These are phyloP conservation scores for Miniopterus natalensis DNA, from an alignment of 2,113 vertebrate genomes.

Conservation along the genomic window DNA sequence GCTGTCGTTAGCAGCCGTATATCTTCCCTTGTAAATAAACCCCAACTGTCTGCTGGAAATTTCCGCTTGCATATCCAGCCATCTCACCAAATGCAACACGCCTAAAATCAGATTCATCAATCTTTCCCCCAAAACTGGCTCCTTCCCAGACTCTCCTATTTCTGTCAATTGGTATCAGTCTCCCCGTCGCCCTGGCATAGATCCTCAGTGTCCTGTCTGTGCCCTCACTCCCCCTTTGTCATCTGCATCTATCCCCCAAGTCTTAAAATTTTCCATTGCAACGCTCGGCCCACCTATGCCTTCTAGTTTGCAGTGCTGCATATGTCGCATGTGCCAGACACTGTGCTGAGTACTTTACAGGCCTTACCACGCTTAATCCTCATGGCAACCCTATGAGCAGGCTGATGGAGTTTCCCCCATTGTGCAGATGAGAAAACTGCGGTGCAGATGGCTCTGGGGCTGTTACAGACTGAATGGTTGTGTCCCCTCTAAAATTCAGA, in stretches of 20 bases:
- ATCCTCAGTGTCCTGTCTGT: not conserved
- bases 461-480: not conserved
- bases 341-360: not conserved
- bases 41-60: constrained; percentile 80
- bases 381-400: not conserved
- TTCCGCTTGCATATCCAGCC: constrained; percentile 74
- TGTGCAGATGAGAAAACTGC: not conserved
- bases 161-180: constrained; percentile 65
- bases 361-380: not conserved
- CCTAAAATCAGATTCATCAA: constrained; percentile 74
- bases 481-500: not conserved
- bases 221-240: constrained; percentile 52
- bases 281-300: not conserved
- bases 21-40: constrained; percentile 78
- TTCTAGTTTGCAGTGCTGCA: not conserved
- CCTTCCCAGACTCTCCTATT: constrained; percentile 65
- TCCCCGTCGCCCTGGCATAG: constrained; percentile 48
- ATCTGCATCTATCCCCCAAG: not conserved
- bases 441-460: too few species aligned
- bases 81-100: constrained; percentile 56
- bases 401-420: not conserved
- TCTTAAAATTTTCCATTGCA: constrained; percentile 72
- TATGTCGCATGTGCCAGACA: not conserved
- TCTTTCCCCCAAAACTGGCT: constrained; percentile 61
- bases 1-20: constrained; percentile 69